A percentile compares a stretch with the other conserved stretches of the same genome.
Conservation (phyloP, 2,797 vertebrate species). For the Meriones psammophilus region DNA sequence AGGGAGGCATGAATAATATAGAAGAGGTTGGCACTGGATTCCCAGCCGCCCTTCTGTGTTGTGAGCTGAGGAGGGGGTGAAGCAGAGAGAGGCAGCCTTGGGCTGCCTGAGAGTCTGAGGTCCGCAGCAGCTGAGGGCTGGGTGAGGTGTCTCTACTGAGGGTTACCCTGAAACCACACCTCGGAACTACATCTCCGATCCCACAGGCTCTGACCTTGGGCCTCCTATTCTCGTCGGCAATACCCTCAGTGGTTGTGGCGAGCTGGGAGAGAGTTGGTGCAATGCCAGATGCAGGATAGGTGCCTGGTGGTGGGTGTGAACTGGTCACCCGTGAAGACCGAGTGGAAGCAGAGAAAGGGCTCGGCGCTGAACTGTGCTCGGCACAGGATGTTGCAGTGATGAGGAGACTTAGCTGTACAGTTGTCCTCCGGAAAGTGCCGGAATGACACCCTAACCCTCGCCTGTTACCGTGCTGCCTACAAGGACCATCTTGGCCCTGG, state of each 20-base stretch:
- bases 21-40: slow-evolving; percentile 40
- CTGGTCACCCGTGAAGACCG: background rate
- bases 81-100: fast-evolving
- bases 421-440: background rate
- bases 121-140: background rate
- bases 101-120: background rate
- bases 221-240: too few relatives aligned
- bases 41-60: background rate
- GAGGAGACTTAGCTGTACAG: background rate
- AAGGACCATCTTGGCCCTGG: background rate
- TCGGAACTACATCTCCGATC: background rate
- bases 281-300: background rate
- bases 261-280: background rate
- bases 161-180: fast-evolving
- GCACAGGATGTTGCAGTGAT: too few relatives aligned
- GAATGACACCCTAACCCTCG: fast-evolving
- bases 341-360: too few relatives aligned
- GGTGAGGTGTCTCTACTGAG: fast-evolving
- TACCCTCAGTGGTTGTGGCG: background rate
- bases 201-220: background rate
- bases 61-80: background rate
- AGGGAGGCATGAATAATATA: slow-evolving; percentile 68
- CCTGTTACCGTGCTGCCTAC: background rate
- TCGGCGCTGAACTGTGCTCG: background rate
- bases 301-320: too few relatives aligned